Conservation (phyloP, 2,888 invertebrate species). For the Ceratothoa steindachneri region DNA sequence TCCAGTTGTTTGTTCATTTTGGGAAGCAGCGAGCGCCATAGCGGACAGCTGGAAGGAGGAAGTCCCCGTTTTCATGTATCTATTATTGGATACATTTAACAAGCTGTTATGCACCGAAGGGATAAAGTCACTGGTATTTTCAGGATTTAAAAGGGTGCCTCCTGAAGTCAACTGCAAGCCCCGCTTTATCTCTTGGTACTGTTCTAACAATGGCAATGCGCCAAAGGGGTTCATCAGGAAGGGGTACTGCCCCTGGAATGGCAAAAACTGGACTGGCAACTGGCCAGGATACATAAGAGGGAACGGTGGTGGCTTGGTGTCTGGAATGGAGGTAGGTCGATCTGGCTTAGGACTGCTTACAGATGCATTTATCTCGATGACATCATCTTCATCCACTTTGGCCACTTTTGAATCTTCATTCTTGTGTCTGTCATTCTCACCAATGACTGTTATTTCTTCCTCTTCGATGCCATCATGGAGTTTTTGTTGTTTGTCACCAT, state of each 20-base stretch:
- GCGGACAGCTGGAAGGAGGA: constrained; percentile 37
- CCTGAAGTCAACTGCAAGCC: constrained; percentile 68
- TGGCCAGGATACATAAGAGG: constrained; percentile 34
- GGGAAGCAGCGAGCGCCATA: constrained; percentile 45
- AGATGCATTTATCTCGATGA: background rate
- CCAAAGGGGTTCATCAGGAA: constrained; percentile 31
- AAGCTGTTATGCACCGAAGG: background rate
- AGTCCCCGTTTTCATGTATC: background rate
- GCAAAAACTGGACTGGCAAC: constrained; percentile 16
- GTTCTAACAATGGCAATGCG: constrained; percentile 34
- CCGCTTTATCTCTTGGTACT: constrained; percentile 51
- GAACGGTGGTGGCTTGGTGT: constrained; percentile 27
- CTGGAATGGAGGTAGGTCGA: background rate
- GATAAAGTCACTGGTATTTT: constrained; percentile 16
- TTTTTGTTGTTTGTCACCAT: constrained; percentile 23
- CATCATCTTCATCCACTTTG: background rate
- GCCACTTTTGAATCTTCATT: constrained; percentile 1
- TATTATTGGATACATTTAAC: background rate
- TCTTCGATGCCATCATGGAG: constrained; percentile 25
- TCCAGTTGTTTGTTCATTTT: constrained; percentile 46
- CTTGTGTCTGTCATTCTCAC: constrained; percentile 22
- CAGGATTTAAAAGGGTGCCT: constrained; percentile 56
- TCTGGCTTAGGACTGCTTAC: background rate
- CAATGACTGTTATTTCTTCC: constrained; percentile 13
- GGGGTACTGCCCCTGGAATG: constrained; percentile 33